phyloP scores from a whole-genome alignment of 1,140 invertebrate species.

The Venustaconcha ellipsiformis region DNA sequence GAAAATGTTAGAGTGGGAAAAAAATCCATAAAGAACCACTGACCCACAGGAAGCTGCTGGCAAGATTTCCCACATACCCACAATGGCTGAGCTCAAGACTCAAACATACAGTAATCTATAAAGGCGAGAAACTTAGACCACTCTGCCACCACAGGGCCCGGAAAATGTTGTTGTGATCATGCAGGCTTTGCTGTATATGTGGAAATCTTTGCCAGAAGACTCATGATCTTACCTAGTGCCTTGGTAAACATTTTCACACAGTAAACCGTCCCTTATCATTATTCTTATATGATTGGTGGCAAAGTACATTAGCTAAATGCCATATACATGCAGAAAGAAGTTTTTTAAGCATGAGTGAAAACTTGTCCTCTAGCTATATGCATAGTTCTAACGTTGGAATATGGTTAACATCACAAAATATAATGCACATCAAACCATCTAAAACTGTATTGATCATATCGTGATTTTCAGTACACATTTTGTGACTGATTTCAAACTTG shows the following conservation, averaged over 20 bases:
- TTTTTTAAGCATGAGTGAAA: not conserved
- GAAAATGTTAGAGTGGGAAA: not conserved
- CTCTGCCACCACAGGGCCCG: too few species aligned
- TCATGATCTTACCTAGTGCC: too few species aligned
- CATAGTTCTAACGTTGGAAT: not conserved
- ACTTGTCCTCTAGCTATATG: not conserved
- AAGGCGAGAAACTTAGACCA: too few species aligned
- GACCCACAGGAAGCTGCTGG: not conserved
- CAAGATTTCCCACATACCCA: not conserved
- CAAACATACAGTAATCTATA: not conserved
- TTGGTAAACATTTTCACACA: too few species aligned
- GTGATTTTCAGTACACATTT: not conserved
- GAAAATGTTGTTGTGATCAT: not conserved
- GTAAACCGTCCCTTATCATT: too few species aligned
- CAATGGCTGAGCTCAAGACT: not conserved
- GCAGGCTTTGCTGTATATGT: too few species aligned
- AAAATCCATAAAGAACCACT: not conserved
- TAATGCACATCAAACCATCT: not conserved
- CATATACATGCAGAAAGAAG: not conserved
- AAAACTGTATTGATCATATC: not conserved
- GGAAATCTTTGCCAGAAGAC: too few species aligned
- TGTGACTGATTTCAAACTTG: not conserved
- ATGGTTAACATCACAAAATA: not conserved
- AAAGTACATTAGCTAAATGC: not conserved
- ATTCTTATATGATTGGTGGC: not conserved